Percentiles rank a stretch among this genome's conserved stretches.
Evolutionary conservation across 2,888 invertebrate species (phyloP).

Genomic region (Hemithea aestivaria): DNA sequence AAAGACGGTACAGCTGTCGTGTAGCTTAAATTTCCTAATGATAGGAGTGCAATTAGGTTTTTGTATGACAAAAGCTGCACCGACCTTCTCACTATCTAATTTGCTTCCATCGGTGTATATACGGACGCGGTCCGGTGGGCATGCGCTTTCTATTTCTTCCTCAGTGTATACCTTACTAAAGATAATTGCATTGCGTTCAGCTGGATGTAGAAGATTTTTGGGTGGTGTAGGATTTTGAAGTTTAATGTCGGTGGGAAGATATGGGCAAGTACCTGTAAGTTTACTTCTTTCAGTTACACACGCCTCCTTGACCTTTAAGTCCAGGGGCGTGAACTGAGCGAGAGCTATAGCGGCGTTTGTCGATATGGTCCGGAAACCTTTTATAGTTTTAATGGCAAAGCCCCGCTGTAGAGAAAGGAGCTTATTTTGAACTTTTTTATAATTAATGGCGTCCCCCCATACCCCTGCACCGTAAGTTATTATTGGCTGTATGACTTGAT

Average conservation of each 20-base stretch:
- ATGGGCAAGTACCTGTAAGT: neutral
- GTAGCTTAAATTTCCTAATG: too few relatives aligned
- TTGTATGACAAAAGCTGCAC: too few relatives aligned
- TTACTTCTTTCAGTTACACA: neutral
- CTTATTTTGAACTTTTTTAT: neutral
- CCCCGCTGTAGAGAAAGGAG: slow-evolving; percentile 12
- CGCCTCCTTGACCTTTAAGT: slow-evolving; percentile 8
- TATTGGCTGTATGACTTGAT: slow-evolving; percentile 22
- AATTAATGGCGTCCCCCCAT: slow-evolving; percentile 9
- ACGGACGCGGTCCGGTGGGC: too few relatives aligned
- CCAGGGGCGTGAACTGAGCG: slow-evolving; percentile 17
- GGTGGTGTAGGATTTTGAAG: neutral
- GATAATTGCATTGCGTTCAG: too few relatives aligned
- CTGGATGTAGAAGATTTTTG: neutral
- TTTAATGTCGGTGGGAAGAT: slow-evolving; percentile 6
- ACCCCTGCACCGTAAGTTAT: slow-evolving; percentile 19
- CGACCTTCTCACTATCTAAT: too few relatives aligned
- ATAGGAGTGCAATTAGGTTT: too few relatives aligned
- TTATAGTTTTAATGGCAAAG: slow-evolving; percentile 20
- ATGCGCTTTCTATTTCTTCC: too few relatives aligned
- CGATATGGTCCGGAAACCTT: slow-evolving; percentile 16
- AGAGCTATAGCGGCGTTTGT: slow-evolving; percentile 16
- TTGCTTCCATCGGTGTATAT: too few relatives aligned
- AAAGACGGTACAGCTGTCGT: too few relatives aligned
- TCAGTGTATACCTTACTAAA: too few relatives aligned